Conservation (phyloP, 1,140 invertebrate genomes). For the Drosophila micromelanica region DNA sequence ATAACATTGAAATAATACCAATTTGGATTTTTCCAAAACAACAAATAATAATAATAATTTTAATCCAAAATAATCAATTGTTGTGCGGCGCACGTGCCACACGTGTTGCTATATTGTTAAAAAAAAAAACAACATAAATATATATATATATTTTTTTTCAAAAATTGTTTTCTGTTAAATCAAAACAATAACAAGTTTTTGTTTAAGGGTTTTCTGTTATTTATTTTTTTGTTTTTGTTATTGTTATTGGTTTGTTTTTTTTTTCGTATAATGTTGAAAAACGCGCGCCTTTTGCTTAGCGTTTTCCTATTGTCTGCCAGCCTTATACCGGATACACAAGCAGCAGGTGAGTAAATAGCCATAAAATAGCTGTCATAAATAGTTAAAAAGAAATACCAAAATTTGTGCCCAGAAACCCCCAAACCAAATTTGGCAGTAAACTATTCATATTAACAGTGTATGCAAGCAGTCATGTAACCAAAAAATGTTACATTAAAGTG, state of each 20-base stretch:
- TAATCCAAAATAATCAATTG: too few species aligned
- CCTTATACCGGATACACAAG: conserved; percentile 54
- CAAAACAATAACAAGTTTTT: conserved; percentile 1
- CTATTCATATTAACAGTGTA: too few species aligned
- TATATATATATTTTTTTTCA: not conserved
- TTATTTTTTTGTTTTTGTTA: conserved; percentile 13
- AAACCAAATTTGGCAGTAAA: too few species aligned
- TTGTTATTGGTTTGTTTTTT: conserved; percentile 15
- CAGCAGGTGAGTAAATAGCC: conserved; percentile 46
- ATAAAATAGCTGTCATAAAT: not conserved
- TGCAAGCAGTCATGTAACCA: too few species aligned
- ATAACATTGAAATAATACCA: too few species aligned
- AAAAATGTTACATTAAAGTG: too few species aligned
- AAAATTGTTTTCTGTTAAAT: too few species aligned
- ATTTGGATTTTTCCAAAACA: not conserved
- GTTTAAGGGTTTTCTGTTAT: conserved; percentile 23
- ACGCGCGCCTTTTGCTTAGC: conserved; percentile 48
- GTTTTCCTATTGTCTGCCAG: conserved; percentile 55
- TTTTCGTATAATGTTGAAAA: conserved; percentile 56
- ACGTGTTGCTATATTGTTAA: conserved; percentile 22
- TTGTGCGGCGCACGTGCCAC: conserved; percentile 18
- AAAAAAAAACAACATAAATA: not conserved
- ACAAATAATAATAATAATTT: too few species aligned
- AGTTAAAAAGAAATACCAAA: not conserved
- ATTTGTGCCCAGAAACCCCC: too few species aligned